Conservation (phyloP, 2,797 vertebrate species). For the Momotus momota region DNA sequence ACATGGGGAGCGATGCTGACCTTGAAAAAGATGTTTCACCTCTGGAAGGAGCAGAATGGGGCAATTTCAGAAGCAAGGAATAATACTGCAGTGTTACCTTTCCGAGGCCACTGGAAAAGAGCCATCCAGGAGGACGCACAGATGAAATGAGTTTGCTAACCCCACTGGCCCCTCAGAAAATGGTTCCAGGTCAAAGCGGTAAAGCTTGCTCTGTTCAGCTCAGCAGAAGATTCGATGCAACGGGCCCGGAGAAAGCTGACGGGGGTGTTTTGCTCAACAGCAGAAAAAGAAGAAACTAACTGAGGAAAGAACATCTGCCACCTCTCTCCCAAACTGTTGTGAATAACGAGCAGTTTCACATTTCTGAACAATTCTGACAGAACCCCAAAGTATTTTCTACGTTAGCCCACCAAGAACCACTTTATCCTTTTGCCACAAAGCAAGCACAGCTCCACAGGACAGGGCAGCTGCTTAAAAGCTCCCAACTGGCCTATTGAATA, state of each 20-base stretch:
- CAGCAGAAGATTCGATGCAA: not conserved
- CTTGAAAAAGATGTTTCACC: not conserved
- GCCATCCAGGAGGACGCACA: not conserved
- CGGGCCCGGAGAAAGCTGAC: not conserved
- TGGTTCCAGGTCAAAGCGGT: not conserved
- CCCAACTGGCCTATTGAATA: not conserved
- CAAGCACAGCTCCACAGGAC: not conserved
- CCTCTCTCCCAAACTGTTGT: not conserved
- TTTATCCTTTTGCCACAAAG: not conserved
- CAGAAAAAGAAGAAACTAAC: not conserved
- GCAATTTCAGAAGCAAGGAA: not conserved
- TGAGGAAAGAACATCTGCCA: not conserved
- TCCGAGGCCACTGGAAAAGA: not conserved
- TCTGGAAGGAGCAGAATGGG: not conserved
- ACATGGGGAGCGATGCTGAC: not conserved
- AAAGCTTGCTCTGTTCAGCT: not conserved
- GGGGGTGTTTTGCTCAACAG: not conserved
- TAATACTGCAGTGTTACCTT: not conserved
- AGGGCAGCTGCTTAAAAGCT: conserved; percentile 15
- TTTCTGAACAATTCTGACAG: not conserved
- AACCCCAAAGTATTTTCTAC: not conserved
- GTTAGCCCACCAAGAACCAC: not conserved
- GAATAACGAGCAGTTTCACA: not conserved
- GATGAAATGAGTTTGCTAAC: not conserved
- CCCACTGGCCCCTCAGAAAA: not conserved